Evolutionary conservation across 2,888 invertebrate genomes (phyloP), one percentile per base, ranked within the genome.

Genomic region (Tenthredo scrophulariae): DNA sequence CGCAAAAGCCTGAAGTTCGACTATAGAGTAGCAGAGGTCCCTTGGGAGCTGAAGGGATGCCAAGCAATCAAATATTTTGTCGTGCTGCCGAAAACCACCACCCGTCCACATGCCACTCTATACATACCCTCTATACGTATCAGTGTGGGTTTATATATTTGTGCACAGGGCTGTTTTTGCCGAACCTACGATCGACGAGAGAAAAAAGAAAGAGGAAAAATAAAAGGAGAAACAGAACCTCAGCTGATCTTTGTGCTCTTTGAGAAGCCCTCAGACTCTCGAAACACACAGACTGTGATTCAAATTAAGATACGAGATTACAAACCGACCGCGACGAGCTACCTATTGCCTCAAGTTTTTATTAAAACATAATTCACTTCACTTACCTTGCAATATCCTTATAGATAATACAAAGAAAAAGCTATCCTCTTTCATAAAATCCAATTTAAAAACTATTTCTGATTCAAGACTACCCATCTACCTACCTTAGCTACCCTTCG

Each of bases 361-460:
- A 80, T 80, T 58, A 80, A 80, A 80, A 80, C 80, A 62, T 62
- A 62, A 80, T 80, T 80, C 40, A 80, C 58, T 80, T 40, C 18
- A 40, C 37, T 40, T 87, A 86, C 87, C 86, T 86, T 86, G 87
- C 84, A 87, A 88, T 89, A 86, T 88, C 85, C 85, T 87, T 58
- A 74, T 50, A 74, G 82, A 84, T 84, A 43, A 84, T 75, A 72
- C 37, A 65, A 40, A 74, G 74, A 54, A 58, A 40, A 85, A 85
- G 72, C 72, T 85, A 79, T 77, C 85, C 84, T 83, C 58, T 86
- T 88, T 88, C 87, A 88, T 89, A 87, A 89, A 87, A 89, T 88
- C 87, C 86, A 89, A 89, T 88, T 89, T 89, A 87, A 89, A 85
- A 88, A 88, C 88, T 88, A 86, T 85, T 87, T 85, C 87, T 86